Evolutionary conservation across 2,797 vertebrate genomes (phyloP).

Genomic region (Leuciscus waleckii): DNA sequence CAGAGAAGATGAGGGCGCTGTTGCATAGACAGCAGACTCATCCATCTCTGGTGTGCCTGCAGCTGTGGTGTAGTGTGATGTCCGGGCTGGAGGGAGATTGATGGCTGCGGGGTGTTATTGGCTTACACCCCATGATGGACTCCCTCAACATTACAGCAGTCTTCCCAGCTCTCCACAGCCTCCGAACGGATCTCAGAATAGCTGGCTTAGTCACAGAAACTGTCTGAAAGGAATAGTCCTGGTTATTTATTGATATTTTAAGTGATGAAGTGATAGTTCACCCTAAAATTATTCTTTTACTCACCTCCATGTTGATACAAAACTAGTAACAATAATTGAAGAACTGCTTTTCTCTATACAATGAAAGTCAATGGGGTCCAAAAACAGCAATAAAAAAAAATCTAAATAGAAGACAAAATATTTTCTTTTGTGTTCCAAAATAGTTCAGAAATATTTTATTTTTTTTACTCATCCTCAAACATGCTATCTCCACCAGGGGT

Average conservation of each 20-base stretch:
- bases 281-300: background rate
- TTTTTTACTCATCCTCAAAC: background rate
- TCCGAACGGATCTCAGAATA: background rate
- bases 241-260: background rate
- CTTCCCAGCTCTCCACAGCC: background rate
- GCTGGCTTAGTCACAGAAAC: background rate
- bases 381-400: background rate
- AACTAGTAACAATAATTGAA: background rate
- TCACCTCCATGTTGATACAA: background rate
- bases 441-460: too few species aligned
- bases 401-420: background rate
- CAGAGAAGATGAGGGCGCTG: conserved; percentile 44
- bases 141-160: conserved; percentile 17
- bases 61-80: conserved; percentile 17
- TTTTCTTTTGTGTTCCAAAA: background rate
- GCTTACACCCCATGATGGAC: conserved; percentile 43
- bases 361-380: background rate
- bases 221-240: background rate
- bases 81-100: conserved; percentile 41
- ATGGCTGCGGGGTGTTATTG: conserved; percentile 46
- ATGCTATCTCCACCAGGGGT: background rate
- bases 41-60: conserved; percentile 39
- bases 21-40: conserved; percentile 37
- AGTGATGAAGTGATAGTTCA: background rate
- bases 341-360: background rate